phyloP scores from a whole-genome alignment of 2,888 invertebrate species.

The Sympetrum striolatum region DNA sequence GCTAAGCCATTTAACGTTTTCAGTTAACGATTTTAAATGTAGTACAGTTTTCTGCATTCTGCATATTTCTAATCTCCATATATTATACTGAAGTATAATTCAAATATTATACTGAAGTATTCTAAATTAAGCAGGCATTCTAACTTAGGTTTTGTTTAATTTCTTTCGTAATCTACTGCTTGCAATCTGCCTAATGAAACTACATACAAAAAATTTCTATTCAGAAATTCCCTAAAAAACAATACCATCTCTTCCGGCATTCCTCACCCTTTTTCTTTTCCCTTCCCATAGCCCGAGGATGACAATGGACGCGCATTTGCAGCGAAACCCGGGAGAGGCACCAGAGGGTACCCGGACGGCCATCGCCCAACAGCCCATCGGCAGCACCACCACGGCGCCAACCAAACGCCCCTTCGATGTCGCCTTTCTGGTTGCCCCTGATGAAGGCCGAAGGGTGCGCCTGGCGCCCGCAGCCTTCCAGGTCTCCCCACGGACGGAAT shows the following conservation, averaged over 20 bases:
- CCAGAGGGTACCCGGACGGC: constrained; percentile 41
- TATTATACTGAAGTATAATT: too few relatives aligned
- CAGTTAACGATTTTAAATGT: too few relatives aligned
- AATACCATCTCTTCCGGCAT: neutral
- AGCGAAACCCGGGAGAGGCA: constrained; percentile 46
- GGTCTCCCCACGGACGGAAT: constrained; percentile 53
- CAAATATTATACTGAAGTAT: too few relatives aligned
- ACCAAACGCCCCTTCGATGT: constrained; percentile 86
- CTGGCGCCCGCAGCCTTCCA: constrained; percentile 54
- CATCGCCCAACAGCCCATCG: constrained; percentile 46
- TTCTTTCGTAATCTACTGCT: too few relatives aligned
- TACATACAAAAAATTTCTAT: too few relatives aligned
- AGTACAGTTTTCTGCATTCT: too few relatives aligned
- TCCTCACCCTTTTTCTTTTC: neutral
- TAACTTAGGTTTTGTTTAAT: too few relatives aligned
- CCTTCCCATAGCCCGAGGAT: constrained; percentile 47
- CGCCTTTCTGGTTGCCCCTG: constrained; percentile 87
- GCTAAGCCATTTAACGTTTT: too few relatives aligned
- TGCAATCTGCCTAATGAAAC: too few relatives aligned
- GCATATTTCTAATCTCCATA: too few relatives aligned
- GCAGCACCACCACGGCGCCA: constrained; percentile 58
- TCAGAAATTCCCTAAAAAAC: too few relatives aligned
- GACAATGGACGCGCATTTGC: constrained; percentile 50
- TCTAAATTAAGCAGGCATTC: too few relatives aligned
- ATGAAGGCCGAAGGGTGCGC: constrained; percentile 62